Evolutionary conservation across 2,888 invertebrate species (phyloP), one percentile per base, ranked within the genome.

Genomic region (Neria commutata): DNA sequence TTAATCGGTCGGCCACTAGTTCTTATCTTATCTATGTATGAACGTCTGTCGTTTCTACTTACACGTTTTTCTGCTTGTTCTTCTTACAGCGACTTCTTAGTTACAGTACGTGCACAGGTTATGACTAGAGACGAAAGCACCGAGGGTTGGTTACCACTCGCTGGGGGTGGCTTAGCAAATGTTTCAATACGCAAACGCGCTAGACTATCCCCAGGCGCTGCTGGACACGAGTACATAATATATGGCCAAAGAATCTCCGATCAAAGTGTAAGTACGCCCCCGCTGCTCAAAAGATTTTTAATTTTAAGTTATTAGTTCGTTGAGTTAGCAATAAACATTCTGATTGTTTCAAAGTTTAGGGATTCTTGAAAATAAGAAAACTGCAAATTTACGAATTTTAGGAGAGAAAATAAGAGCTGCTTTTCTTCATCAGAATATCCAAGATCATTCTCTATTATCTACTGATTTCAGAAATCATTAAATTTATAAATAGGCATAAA

Each of bases 71-170:
- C 8, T 56, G 23, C 50, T 55, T 46, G 48, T 51, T 67, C 72
- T 70, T 68, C 64, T 86, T 87, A 34, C 86, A 94, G 94, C 90
- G 91, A 89, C 86, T 91, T 90, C 85, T 86, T 96, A 90, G 96
- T 97, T 87, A 94, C 93, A 84, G 96, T 98, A 82, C 92, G 95
- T 81, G 97, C 97, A 85, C 97, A 97, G 90, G 97, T 97, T 85
- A 98, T 98, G 97, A 94, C 92, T 80, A 89, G 97, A 82, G 97
- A 98, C 88, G 98, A 97, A 83, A 94, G 92, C 83, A 93, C 94
- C 68, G 96, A 95, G 68, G 95, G 96, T 72, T 97, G 96, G 96
- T 90, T 94, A 80, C 95, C 95, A 77, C 86, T 95, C 81, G 93
- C 92, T 68, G 95, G 95, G 74, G 96, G 96, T 72, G 96, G 96